Base-by-base conservation (phyloP, 2,888 invertebrate genomes). In the Drosophila antonietae region DNA sequence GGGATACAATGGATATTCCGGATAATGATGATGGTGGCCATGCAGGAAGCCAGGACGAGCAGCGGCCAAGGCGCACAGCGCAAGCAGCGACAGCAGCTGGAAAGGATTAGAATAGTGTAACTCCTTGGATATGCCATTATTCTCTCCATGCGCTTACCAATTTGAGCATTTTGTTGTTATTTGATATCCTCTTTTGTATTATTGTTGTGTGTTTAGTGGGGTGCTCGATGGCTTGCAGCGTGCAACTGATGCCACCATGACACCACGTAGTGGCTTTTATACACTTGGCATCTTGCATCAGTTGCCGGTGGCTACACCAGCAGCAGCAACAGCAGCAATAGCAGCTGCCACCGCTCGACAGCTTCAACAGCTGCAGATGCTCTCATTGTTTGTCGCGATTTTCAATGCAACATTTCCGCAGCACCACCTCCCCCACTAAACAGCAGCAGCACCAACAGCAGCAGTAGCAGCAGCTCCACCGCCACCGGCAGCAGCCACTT, bases 31-130 rank as follows among this genome's bases (percentile, higher is more conserved):
- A 53, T 87, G 85, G 59, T 91, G 91, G 28, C 90, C 91, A 60
- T 92, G 92, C 57, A 92, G 80, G 43, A 83, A 92, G 60, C 92
- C 92, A 70, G 92, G 92, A 81, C 92, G 92, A 55, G 91, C 92
- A 0, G 75, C 49, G 31, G 83, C 79, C 53, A 90, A 47, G 18
- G 84, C 68, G 66, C 83, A 73, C 33, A 87, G 62, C n/a, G 79
- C 73, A 4, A 85, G 57, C 35, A 89, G 71, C 7, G 86, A 66
- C 8, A 90, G 44, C 47, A 83, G 47, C 90, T 90, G 46, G 0
- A 47, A 31, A 31, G 33, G 20, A 39, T n/a, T 9, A 6, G 12
- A 7, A 20, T 18, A 8, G 51, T 51, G 7, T 35, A 14, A 7
- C 1, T 28, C 37, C 5, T 20, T n/a, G 8, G 20, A 28, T n/a